Base-by-base conservation (phyloP, 2,888 invertebrate genomes). In the Troides aeacus region DNA sequence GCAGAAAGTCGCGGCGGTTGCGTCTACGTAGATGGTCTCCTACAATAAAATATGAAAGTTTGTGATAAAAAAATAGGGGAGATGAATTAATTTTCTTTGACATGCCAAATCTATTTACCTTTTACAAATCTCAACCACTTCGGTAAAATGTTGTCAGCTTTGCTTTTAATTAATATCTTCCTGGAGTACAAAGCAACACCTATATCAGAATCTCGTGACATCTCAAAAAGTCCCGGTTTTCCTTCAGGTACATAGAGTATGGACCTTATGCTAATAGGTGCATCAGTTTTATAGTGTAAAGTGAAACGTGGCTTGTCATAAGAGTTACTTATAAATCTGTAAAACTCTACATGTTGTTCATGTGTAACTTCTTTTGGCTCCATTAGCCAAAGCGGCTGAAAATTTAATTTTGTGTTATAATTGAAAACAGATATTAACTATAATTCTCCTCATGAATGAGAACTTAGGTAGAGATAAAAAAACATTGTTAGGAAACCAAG, bases 41-140 rank as follows among this genome's bases (percentile, higher is more conserved):
- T 4, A 15, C 1, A 46, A 46, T 10, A 39, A 39, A 39, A 46
- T 46, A 46, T 15, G 3, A 46, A 46, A 46, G 3, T 46, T 46
- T 46, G 15, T 12, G 2, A 46, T 2, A 46, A 46, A 46, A 46
- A 46, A 12, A 15, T 12, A 15, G 1, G 15, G 70, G 64, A 69
- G 68, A 46, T 21, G 4, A n/a, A 56, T 56, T 56, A 21, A 8
- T n/a, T 56, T 56, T 15, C n/a, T 21, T 17, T 17, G 5, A 56
- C 7, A 56, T 21, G 10, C 10, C 7, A 21, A 66, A 61, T 56
- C 58, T 53, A 68, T 50, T 62, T 76, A 95, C 96, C 99, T 94
- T 98, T 98, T 3, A 99, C 93, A 89, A 99, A 99, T 78, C 99
- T 93, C 76, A 99, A 92, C 98, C 99, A 99, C 82, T 98, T 97